Base-by-base conservation (phyloP, 1,140 invertebrate genomes). In the Trissolcus basalis region DNA sequence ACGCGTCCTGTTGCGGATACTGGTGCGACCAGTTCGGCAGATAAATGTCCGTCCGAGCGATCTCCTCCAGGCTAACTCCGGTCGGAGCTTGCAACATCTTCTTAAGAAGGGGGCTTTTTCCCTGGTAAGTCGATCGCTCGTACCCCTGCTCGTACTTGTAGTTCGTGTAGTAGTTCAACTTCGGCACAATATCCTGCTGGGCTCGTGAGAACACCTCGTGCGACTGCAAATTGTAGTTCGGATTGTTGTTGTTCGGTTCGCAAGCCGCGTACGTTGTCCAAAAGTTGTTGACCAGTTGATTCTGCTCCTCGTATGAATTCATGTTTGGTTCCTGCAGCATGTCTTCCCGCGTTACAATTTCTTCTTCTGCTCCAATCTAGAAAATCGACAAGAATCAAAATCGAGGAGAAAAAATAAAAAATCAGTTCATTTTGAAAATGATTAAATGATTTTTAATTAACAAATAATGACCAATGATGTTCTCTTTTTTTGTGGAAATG, bases 71-170 rank as follows among this genome's bases (percentile, higher is more conserved):
- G 78, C 87, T 86, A 0, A 82, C 81, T n/a, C 86, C 86, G 9
- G 78, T 72, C n/a, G 87, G 87, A 9, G 87, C 86, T 58, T 88
- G 84, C 0, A 88, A 61, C 85, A 88, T 87, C 73, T 85, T 86
- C 55, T 85, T 87, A 0, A 88, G 16, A 4, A 88, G 58, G 12
- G 84, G 64, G 0, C 85, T 78, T 35, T 69, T 73, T 0, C 45
- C 64, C 19, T 27, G 19, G 19, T 27, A 27, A 27, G 19, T 27
- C 19, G 10, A 8, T 5, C 12, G 13, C 0, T 49, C 36, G 9
- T 54, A 72, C 6, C 3, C 48, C 16, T 44, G 43, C 7, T 19
- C 43, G 5, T 10, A 14, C 13, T 63, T 71, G 39, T 44, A 71
- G 0, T 16, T 1, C 0, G 58, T 5, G 8, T 58, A 6, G 12